These are phyloP conservation scores for Alces alces DNA, from an alignment of 2,113 vertebrate species.

Conservation along the genomic window DNA sequence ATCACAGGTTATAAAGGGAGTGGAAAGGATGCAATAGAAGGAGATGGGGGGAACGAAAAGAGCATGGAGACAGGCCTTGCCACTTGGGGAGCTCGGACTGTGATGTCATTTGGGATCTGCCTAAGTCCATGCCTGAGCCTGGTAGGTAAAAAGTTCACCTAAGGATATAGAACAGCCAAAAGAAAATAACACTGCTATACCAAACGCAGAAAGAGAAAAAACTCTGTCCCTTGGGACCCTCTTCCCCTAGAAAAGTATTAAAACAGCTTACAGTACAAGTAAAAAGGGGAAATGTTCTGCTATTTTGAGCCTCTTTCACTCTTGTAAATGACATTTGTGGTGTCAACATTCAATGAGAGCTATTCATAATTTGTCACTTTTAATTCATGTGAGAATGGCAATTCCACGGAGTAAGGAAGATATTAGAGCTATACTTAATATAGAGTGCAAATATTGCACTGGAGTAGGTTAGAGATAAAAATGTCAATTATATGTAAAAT, in stretches of 20 bases:
- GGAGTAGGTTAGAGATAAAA: not conserved
- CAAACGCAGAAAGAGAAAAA: not conserved
- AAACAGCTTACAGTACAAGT: not conserved
- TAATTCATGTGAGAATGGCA: not conserved
- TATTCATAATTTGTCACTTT: not conserved
- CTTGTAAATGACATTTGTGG: not conserved
- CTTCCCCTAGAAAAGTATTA: not conserved
- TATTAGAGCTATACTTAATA: not conserved
- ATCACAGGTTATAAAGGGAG: not conserved
- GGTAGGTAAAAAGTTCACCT: not conserved
- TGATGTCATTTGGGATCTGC: not conserved
- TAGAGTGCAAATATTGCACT: not conserved
- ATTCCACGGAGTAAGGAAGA: not conserved
- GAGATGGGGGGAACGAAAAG: not conserved
- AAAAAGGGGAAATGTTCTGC: not conserved
- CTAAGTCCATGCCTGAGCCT: not conserved
- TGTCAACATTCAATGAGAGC: not conserved
- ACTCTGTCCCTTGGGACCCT: not conserved
- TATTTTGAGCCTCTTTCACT: not conserved
- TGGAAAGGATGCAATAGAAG: not conserved
- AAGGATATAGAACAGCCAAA: not conserved
- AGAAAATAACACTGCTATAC: not conserved
- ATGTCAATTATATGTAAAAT: not conserved
- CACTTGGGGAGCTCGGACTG: rapidly evolving
- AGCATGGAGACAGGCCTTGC: not conserved